Base-by-base conservation (phyloP, 1,140 invertebrate genomes). In the Lutraria rhynchaena region DNA sequence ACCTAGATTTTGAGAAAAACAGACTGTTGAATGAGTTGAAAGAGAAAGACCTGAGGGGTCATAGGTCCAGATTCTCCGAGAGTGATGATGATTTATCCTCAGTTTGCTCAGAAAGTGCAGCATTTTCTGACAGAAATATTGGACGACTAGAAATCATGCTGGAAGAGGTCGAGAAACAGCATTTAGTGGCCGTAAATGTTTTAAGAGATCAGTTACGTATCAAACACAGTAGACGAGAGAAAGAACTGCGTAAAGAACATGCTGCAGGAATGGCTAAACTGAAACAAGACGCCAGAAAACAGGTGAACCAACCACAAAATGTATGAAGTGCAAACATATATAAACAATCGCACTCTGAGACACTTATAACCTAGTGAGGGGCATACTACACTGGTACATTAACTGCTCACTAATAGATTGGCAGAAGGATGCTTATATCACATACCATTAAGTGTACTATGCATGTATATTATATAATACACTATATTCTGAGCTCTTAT, bases 1-100 rank as follows among this genome's bases (percentile, higher is more conserved):
- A 84, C 22, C 53, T 91, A n/a, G 83, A 86, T 63, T 84, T 87
- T 70, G 88, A 90, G 73, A 90, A 89, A 57, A 84, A 82, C 49
- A 80, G 76, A 35, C 73, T 90, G 24, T 65, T 89, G 0, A 58
- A 76, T 33, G 89, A 90, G 31, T 71, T 90, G 4, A 86, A 85
- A 81, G 77, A 85, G 27, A 70, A 55, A 49, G 60, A 44, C 27
- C n/a, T 27, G 49, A 61, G 22, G 17, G 17, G 19, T 3, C 19
- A 19, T 13, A 58, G 51, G 27, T 70, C 77, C 0, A 51, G 44
- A 46, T 46, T 77, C 13, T 70, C 67, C 3, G 77, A 81, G 29
- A 60, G 67, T 46, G 77, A 83, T 61, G 73, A 76, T 51, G 81
- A 76, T 49, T 55, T 51, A 15, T 69, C 63, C 3, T 60, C 73